These are phyloP conservation scores for Unio pictorum DNA, from an alignment of 2,888 invertebrate genomes.

Conservation along the genomic window DNA sequence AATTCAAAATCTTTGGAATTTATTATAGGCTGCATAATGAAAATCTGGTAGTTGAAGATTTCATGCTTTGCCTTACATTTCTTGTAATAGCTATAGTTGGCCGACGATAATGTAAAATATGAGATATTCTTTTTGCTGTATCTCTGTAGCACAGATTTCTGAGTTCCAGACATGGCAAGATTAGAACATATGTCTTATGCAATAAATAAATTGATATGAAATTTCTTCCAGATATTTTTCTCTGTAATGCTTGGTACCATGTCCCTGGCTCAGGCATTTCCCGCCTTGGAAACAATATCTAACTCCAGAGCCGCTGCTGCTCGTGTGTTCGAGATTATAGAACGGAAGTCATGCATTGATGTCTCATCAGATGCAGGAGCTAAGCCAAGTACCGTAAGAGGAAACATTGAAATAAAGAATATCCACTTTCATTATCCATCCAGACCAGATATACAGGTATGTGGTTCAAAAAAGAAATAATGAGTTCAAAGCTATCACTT, in stretches of 20 bases:
- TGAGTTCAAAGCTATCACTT: too few relatives aligned
- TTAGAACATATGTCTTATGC: too few relatives aligned
- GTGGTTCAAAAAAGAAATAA: not conserved
- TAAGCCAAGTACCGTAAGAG: slow-evolving; percentile 66
- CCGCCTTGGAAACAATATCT: slow-evolving; percentile 86
- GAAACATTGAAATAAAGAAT: slow-evolving; percentile 70
- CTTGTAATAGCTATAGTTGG: too few relatives aligned
- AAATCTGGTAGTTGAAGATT: too few relatives aligned
- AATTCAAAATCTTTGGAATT: too few relatives aligned
- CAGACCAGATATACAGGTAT: slow-evolving; percentile 52
- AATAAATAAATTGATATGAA: too few relatives aligned
- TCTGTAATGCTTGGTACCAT: slow-evolving; percentile 72
- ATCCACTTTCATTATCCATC: slow-evolving; percentile 65
- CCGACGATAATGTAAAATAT: too few relatives aligned
- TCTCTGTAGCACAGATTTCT: too few relatives aligned
- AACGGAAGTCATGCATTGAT: slow-evolving; percentile 73
- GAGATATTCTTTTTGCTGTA: too few relatives aligned
- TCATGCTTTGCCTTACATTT: too few relatives aligned
- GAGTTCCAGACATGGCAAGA: too few relatives aligned
- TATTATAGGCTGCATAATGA: too few relatives aligned
- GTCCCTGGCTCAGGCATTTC: slow-evolving; percentile 83
- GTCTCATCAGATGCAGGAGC: slow-evolving; percentile 69
- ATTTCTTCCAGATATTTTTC: slow-evolving; percentile 65
- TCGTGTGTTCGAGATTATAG: slow-evolving; percentile 72
- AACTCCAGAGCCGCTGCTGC: slow-evolving; percentile 85